Conservation (phyloP, 2,797 vertebrate species). For the Brachyrhaphis roseni region DNA sequence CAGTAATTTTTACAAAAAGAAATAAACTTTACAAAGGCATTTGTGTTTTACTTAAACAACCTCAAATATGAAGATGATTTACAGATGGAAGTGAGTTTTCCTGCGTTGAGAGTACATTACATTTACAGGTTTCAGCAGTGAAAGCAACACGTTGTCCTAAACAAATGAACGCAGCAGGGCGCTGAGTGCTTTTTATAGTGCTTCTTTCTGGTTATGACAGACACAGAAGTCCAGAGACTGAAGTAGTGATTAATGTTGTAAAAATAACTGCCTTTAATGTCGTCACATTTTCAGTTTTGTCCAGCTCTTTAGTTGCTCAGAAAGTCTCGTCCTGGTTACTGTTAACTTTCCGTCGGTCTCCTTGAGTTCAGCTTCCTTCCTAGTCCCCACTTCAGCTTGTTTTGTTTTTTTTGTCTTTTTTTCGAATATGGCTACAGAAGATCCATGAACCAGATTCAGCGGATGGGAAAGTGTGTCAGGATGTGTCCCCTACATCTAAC, state of each 20-base stretch:
- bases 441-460: conserved; percentile 38
- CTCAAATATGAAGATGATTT: conserved; percentile 52
- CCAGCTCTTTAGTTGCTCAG: conserved; percentile 12
- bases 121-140: conserved; percentile 14
- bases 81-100: conserved; percentile 30
- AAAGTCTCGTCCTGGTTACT: conserved; percentile 24
- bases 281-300: conserved; percentile 36
- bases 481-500: conserved; percentile 42
- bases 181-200: conserved; percentile 59
- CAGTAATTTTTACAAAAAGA: conserved; percentile 4
- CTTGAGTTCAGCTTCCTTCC: conserved; percentile 18
- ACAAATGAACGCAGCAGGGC: conserved; percentile 33
- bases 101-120: conserved; percentile 17
- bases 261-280: conserved; percentile 68
- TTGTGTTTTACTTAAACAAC: conserved; percentile 45
- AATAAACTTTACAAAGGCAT: conserved; percentile 55
- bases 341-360: background rate
- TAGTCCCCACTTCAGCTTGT: conserved; percentile 28
- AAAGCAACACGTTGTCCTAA: conserved; percentile 24
- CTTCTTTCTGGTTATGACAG: conserved; percentile 48
- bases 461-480: conserved; percentile 47
- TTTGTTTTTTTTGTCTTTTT: background rate
- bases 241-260: conserved; percentile 60
- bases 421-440: conserved; percentile 37
- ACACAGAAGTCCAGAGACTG: conserved; percentile 49